These are phyloP conservation scores for Syngnathoides biaculeatus DNA, from an alignment of 2,113 vertebrate genomes.

Conservation along the genomic window DNA sequence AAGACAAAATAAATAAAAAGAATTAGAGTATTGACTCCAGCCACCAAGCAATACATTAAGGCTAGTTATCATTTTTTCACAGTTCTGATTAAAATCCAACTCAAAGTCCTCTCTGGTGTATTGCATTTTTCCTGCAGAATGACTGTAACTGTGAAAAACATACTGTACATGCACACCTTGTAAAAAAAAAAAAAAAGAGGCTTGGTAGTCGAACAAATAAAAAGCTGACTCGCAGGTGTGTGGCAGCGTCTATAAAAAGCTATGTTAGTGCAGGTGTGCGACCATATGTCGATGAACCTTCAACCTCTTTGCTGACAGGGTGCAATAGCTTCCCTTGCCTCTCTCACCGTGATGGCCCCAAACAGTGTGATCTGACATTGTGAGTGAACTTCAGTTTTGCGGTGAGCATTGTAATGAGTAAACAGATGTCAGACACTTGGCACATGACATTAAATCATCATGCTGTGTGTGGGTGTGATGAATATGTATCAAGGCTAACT, in stretches of 20 bases:
- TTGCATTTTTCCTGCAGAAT: too few species aligned
- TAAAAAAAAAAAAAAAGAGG: too few species aligned
- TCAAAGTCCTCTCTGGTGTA: too few species aligned
- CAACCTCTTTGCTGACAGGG: conserved; percentile 45
- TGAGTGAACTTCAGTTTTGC: conserved; percentile 34
- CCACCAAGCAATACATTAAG: too few species aligned
- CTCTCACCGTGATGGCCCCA: conserved; percentile 26
- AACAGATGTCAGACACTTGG: conserved; percentile 9
- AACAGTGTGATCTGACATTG: conserved; percentile 16
- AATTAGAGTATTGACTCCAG: too few species aligned
- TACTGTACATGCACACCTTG: too few species aligned
- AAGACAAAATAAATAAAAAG: too few species aligned
- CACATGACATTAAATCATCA: conserved; percentile 16
- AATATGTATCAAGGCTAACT: conserved; percentile 15
- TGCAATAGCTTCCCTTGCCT: conserved; percentile 32
- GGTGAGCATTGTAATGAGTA: conserved; percentile 17
- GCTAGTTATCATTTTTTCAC: too few species aligned
- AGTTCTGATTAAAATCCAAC: too few species aligned
- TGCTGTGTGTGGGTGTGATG: conserved; percentile 11
- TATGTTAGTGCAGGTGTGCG: conserved; percentile 59
- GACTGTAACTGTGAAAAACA: too few species aligned
- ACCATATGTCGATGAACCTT: conserved; percentile 46
- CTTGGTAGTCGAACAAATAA: not conserved
- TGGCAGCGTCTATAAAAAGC: conserved; percentile 29
- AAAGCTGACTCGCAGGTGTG: conserved; percentile 49